Percentiles rank a stretch among this genome's conserved stretches.
Conservation (phyloP, 2,797 vertebrate species). For the Macroramphosus scolopax region DNA sequence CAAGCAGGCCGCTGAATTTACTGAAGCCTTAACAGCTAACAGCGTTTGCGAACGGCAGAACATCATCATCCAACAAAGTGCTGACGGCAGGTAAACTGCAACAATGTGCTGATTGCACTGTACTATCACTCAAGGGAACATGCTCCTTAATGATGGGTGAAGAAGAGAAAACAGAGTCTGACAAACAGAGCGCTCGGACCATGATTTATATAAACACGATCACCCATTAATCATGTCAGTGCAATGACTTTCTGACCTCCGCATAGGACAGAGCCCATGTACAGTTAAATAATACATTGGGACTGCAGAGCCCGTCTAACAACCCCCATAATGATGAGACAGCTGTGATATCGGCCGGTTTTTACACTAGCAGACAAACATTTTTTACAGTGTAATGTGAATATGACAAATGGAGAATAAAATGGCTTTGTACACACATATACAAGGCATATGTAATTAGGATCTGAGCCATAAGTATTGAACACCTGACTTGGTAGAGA, state of each 20-base stretch:
- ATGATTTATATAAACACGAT: slow-evolving; percentile 70
- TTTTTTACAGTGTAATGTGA: slow-evolving; percentile 3
- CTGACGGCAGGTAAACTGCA: slow-evolving; percentile 57
- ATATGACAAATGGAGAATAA: slow-evolving; percentile 4
- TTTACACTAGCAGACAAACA: slow-evolving; percentile 3
- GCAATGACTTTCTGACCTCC: slow-evolving; percentile 63
- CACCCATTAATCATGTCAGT: slow-evolving; percentile 63
- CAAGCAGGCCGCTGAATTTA: slow-evolving; percentile 25
- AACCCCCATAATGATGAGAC: slow-evolving; percentile 35
- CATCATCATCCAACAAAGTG: slow-evolving; percentile 59
- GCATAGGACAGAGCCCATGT: slow-evolving; percentile 17
- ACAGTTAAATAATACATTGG: slow-evolving; percentile 44
- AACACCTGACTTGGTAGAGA: no score
- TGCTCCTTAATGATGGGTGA: slow-evolving; percentile 68
- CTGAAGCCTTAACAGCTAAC: slow-evolving; percentile 30
- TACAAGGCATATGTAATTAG: no score
- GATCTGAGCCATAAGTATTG: not conserved
- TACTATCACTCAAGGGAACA: slow-evolving; percentile 69
- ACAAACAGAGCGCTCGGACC: slow-evolving; percentile 61
- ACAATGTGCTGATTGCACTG: slow-evolving; percentile 71
- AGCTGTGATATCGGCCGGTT: slow-evolving; percentile 19
- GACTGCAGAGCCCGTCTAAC: slow-evolving; percentile 34
- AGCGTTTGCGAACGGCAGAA: slow-evolving; percentile 14
- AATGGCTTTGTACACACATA: slow-evolving; percentile 9
- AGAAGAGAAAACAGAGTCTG: slow-evolving; percentile 67